A percentile compares a stretch with the other conserved stretches of the same genome.
These are phyloP conservation scores for Nasonia vitripennis DNA, from an alignment of 1,140 invertebrate species.

Conservation along the genomic window DNA sequence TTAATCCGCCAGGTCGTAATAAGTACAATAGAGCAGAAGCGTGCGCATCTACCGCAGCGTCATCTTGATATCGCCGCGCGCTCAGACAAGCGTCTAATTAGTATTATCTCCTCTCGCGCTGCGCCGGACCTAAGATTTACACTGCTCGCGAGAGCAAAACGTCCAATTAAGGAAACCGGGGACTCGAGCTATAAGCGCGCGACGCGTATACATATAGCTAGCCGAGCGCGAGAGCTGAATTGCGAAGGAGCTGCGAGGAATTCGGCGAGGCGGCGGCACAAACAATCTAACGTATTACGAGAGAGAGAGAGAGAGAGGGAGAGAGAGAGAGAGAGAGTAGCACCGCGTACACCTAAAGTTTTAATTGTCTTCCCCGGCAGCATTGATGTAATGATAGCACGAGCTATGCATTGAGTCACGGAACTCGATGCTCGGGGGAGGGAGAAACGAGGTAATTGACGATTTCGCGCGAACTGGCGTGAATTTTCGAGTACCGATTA, in stretches of 20 bases:
- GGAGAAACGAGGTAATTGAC: not conserved
- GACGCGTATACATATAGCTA: not conserved
- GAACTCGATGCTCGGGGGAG: not conserved
- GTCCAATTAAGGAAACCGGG: conserved; percentile 57
- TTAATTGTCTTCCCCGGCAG: conserved; percentile 34
- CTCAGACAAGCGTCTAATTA: conserved; percentile 57
- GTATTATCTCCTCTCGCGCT: conserved; percentile 55
- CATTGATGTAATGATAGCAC: conserved; percentile 29
- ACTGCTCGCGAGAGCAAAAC: conserved; percentile 51
- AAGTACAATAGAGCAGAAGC: not conserved
- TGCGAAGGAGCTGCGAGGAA: not conserved
- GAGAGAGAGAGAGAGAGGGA: no score
- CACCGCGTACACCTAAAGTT: conserved; percentile 28
- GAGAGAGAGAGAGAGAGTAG: not conserved
- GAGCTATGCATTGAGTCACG: not conserved
- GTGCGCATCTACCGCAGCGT: not conserved
- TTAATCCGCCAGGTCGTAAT: conserved; percentile 5
- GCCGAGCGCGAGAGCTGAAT: not conserved
- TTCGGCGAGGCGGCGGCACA: conserved; percentile 24
- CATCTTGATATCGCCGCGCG: conserved; percentile 16
- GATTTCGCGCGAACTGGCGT: conserved; percentile 3
- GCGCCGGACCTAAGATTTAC: conserved; percentile 57
- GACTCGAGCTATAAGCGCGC: conserved; percentile 34
- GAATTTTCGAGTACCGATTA: not conserved
- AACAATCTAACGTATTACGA: conserved; percentile 46